These are phyloP conservation scores for Telmatochromis bifrenatus DNA, from an alignment of 2,113 vertebrate genomes.

Conservation along the genomic window DNA sequence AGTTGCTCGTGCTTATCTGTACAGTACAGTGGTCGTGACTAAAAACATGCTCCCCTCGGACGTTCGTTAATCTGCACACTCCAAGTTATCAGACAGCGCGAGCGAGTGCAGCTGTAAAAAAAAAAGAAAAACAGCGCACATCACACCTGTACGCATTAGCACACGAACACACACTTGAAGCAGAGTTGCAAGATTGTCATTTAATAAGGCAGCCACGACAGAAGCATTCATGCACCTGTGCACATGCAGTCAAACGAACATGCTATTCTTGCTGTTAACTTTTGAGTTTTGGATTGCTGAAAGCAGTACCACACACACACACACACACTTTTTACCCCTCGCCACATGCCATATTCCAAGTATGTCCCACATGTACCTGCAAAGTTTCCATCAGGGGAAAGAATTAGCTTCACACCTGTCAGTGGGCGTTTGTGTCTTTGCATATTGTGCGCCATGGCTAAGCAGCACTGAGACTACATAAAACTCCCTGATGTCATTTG, in stretches of 20 bases:
- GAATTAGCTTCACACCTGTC: slow-evolving; percentile 1
- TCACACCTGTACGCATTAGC: background rate
- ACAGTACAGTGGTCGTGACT: background rate
- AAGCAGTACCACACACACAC: background rate
- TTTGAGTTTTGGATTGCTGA: background rate
- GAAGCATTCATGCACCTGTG: background rate
- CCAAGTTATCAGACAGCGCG: background rate
- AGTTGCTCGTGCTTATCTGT: background rate
- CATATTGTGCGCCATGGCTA: background rate
- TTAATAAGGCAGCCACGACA: background rate
- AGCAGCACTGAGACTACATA: background rate
- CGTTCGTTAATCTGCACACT: background rate
- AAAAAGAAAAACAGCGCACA: background rate
- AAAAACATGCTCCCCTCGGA: background rate
- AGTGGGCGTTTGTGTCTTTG: background rate
- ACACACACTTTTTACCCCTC: background rate
- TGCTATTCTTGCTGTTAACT: background rate
- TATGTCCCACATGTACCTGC: background rate
- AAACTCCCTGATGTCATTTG: slow-evolving; percentile 43
- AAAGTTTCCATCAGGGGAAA: background rate
- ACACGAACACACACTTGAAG: background rate
- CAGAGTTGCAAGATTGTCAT: background rate
- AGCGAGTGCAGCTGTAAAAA: background rate
- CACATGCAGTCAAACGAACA: background rate
- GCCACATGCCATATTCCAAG: background rate